Percentiles rank a stretch among this genome's conserved stretches.
Evolutionary conservation across 2,797 vertebrate genomes (phyloP).

Genomic region (Taenioides sp.): DNA sequence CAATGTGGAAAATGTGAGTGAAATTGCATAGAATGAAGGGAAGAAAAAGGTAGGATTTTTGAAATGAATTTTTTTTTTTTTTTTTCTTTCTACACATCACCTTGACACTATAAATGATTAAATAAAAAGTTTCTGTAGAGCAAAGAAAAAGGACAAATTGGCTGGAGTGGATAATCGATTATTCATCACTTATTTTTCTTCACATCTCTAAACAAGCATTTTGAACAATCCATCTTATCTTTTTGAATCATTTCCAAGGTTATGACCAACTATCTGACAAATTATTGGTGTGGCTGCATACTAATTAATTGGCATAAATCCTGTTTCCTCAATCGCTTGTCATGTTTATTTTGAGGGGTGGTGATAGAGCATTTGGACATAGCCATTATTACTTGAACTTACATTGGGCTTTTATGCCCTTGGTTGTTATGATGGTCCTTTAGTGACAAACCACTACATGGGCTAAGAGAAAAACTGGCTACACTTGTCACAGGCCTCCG

Average conservation of each 20-base stretch:
- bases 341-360: background rate
- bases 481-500: constrained; percentile 53
- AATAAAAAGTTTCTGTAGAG: no score
- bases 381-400: constrained; percentile 15
- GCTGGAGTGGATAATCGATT: background rate
- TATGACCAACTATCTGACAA: background rate
- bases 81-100: no score
- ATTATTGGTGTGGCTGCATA: background rate
- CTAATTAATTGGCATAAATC: background rate
- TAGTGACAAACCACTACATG: constrained; percentile 40
- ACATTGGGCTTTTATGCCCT: constrained; percentile 45
- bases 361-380: no score
- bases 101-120: no score
- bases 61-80: no score
- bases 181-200: background rate
- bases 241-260: background rate
- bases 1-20: constrained; percentile 23
- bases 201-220: background rate
- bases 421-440: constrained; percentile 56
- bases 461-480: constrained; percentile 6
- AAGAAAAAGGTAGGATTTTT: background rate
- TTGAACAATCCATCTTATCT: background rate
- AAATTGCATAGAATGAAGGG: constrained; percentile 8
- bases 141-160: no score
- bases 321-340: no score